These are phyloP conservation scores for Ferdinandea cuprea DNA, from an alignment of 2,888 invertebrate genomes.

Conservation along the genomic window DNA sequence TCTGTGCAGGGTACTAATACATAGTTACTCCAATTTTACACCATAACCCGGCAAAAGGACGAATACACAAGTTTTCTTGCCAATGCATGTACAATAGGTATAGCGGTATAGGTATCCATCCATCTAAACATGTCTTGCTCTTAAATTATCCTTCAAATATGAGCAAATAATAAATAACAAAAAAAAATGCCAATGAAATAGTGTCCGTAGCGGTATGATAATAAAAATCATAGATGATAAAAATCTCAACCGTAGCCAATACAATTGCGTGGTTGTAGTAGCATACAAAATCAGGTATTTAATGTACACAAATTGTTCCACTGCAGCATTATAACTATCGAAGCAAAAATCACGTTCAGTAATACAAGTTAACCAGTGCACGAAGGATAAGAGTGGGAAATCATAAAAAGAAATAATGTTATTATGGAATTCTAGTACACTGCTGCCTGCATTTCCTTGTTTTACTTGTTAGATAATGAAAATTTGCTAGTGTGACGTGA, in stretches of 20 bases:
- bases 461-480: slow-evolving; percentile 44
- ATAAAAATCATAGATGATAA: slow-evolving; percentile 10
- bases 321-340: slow-evolving; percentile 17
- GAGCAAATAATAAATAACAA: no score
- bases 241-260: slow-evolving; percentile 35
- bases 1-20: slow-evolving; percentile 61
- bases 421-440: slow-evolving; percentile 28
- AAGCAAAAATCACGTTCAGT: slow-evolving; percentile 37
- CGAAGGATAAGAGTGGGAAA: slow-evolving; percentile 1
- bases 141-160: slow-evolving; percentile 42
- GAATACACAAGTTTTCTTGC: slow-evolving; percentile 23
- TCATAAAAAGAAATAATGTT: slow-evolving; percentile 23
- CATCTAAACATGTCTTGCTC: slow-evolving; percentile 10
- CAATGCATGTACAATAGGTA: neutral
- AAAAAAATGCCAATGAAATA: neutral
- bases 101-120: no score
- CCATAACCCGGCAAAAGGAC: slow-evolving; percentile 61
- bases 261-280: slow-evolving; percentile 26
- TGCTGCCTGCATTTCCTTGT: slow-evolving; percentile 41
- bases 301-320: slow-evolving; percentile 30
- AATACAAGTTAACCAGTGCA: slow-evolving; percentile 30
- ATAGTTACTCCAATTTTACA: slow-evolving; percentile 63
- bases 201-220: neutral
- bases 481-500: slow-evolving; percentile 26
- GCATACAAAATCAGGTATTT: slow-evolving; percentile 38